Percentiles rank a stretch among this genome's conserved stretches.
Conservation (phyloP, 2,113 vertebrate species). For the Apteryx mantelli region DNA sequence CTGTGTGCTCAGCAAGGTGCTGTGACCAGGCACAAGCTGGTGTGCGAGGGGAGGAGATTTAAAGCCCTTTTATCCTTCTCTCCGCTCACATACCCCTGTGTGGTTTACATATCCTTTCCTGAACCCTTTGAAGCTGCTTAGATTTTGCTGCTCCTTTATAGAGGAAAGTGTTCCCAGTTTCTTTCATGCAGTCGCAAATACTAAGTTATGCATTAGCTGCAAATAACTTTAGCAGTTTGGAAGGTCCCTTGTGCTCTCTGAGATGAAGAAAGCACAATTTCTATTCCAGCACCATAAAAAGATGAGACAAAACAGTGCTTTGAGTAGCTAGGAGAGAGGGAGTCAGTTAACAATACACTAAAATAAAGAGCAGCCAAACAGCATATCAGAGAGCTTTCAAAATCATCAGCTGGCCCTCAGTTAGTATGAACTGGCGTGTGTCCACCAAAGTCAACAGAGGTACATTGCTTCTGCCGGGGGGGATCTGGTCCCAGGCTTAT, state of each 20-base stretch:
- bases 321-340: not conserved
- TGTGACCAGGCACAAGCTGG: too few relatives aligned
- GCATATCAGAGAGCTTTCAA: not conserved
- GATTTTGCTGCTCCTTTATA: not conserved
- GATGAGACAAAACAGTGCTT: constrained; percentile 35
- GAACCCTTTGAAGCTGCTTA: not conserved
- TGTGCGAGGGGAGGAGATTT: too few relatives aligned
- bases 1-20: too few relatives aligned
- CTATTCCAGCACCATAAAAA: not conserved
- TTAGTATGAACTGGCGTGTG: not conserved
- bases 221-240: not conserved
- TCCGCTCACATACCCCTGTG: too few relatives aligned
- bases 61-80: too few relatives aligned
- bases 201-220: not conserved
- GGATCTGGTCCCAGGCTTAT: not conserved
- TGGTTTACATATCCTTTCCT: not conserved
- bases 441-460: not conserved
- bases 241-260: not conserved
- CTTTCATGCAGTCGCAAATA: not conserved
- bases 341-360: not conserved
- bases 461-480: not conserved
- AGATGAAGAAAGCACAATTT: not conserved
- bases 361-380: not conserved
- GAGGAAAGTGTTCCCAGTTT: not conserved
- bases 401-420: not conserved